phyloP scores from a whole-genome alignment of 2,888 invertebrate species.

The Drosophila ustulata region DNA sequence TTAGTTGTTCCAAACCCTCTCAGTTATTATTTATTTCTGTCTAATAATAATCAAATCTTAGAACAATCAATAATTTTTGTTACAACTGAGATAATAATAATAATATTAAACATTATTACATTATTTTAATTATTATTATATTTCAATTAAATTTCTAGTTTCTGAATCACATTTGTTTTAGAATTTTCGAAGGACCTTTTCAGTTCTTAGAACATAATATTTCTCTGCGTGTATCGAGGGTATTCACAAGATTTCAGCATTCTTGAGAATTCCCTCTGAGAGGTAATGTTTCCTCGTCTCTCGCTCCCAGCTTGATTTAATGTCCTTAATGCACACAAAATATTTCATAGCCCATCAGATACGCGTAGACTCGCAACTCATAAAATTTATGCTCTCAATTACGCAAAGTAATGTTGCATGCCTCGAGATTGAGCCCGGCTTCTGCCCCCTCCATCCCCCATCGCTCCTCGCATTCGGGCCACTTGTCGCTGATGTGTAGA shows the following conservation, averaged over 20 bases:
- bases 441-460: not conserved
- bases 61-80: no score
- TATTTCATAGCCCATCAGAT: slow-evolving; percentile 57
- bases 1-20: no score
- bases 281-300: slow-evolving; percentile 6
- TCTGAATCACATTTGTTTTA: no score
- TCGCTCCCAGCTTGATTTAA: slow-evolving; percentile 28
- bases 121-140: no score
- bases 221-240: not conserved
- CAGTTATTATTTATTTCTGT: no score
- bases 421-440: slow-evolving; percentile 32
- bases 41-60: no score
- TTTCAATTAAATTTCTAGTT: no score
- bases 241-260: slow-evolving; percentile 20
- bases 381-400: slow-evolving; percentile 70
- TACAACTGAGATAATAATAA: no score
- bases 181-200: no score
- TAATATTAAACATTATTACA: no score
- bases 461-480: not conserved
- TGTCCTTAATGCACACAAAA: slow-evolving; percentile 42
- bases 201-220: no score
- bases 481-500: slow-evolving; percentile 51
- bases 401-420: slow-evolving; percentile 60
- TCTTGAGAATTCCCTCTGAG: slow-evolving; percentile 13
- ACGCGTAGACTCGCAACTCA: slow-evolving; percentile 41